Base-by-base conservation (phyloP, 2,888 invertebrate species). In the Trypoxylon attenuatum region DNA sequence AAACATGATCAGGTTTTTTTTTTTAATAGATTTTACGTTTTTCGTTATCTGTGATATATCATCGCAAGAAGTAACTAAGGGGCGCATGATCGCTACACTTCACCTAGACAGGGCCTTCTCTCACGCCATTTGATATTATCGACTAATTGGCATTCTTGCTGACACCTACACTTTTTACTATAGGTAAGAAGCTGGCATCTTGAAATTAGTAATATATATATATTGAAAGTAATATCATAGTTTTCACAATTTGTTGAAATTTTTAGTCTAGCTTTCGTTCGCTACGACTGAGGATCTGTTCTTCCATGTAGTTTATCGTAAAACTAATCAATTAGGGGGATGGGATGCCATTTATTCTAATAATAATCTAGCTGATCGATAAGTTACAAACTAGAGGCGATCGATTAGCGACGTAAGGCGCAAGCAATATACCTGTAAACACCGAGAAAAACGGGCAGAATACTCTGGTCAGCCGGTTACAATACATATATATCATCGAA, bases 231-330 rank as follows among this genome's bases (percentile, higher is more conserved):
- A 71, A 59, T 66, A 76, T 77, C 60, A 61, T 64, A 65, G 62
- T 71, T 78, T 53, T 73, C 61, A 64, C 52, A 41, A 73, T 77
- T 70, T 71, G 71, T 76, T 73, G 62, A 72, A 62, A 70, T 69
- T 76, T 67, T 76, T 70, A 74, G 73, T 63, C 75, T 78, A 79
- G 77, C 79, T 82, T 78, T 68, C 65, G 75, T 84, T 84, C 64
- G 81, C 78, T 81, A 79, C 69, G 83, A 84, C 81, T 82, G 80
- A 84, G 81, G 76, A 77, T 84, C 78, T 79, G 84, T 80, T 85
- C 84, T 85, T 85, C 85, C 85, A 81, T 75, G 81, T 81, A 84
- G 82, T 77, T 82, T 81, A 84, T 83, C 82, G 79, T 84, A 81
- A 33, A 77, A 74, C 51, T 76, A 65, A 69, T 65, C 60, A 50